phyloP scores from a whole-genome alignment of 2,113 vertebrate genomes.

The Bujurquina vittata region DNA sequence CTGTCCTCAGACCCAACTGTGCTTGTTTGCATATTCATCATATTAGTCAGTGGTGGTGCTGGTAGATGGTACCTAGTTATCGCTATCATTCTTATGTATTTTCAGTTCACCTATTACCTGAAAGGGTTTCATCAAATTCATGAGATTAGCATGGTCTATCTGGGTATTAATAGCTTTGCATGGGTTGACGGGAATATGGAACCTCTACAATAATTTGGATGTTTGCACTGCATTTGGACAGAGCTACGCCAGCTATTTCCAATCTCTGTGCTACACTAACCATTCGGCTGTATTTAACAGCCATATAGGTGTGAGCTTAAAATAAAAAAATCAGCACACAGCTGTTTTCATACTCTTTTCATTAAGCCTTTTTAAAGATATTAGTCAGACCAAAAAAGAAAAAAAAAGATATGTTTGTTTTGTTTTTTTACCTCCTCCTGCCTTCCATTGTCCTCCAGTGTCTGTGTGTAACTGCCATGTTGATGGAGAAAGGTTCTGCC shows the following conservation, averaged over 20 bases:
- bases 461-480: slow-evolving; percentile 9
- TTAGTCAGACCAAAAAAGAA: background rate
- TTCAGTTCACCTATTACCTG: background rate
- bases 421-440: background rate
- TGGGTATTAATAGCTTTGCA: background rate
- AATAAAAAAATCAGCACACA: background rate
- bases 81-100: background rate
- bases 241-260: background rate
- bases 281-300: too few relatives aligned
- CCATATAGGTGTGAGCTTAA: background rate
- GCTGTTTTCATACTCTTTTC: background rate
- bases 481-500: background rate
- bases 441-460: slow-evolving; percentile 16
- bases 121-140: background rate
- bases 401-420: background rate
- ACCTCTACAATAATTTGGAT: background rate
- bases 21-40: background rate
- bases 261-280: background rate
- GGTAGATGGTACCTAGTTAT: background rate
- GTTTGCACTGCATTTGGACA: background rate
- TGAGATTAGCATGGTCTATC: background rate
- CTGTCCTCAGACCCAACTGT: background rate
- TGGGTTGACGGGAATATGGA: background rate
- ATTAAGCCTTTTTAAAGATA: too few relatives aligned
- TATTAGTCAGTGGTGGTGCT: background rate